phyloP scores from a whole-genome alignment of 2,888 invertebrate genomes.

The Polylopha cassiicola region DNA sequence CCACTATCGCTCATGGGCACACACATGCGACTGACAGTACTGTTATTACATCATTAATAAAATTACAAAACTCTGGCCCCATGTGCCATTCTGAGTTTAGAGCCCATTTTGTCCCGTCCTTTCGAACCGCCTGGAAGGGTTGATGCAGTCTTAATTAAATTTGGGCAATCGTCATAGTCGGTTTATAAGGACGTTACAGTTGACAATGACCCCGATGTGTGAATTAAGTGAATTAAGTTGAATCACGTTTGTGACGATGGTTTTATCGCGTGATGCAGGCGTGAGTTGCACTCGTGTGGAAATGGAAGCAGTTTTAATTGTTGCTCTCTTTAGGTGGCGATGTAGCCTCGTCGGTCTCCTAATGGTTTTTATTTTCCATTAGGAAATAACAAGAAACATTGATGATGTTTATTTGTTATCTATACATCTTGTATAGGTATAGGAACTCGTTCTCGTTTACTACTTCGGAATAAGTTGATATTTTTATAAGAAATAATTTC shows the following conservation, averaged over 20 bases:
- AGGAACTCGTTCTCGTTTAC: no score
- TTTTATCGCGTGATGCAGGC: slow-evolving; percentile 56
- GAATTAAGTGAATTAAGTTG: slow-evolving; percentile 67
- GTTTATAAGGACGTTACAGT: slow-evolving; percentile 56
- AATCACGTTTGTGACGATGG: slow-evolving; percentile 55
- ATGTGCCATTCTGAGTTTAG: slow-evolving; percentile 64
- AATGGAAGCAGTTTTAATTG: slow-evolving; percentile 8
- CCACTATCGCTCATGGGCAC: slow-evolving; percentile 73
- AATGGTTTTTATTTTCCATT: slow-evolving; percentile 6
- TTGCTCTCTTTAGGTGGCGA: no score
- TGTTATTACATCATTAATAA: slow-evolving; percentile 78
- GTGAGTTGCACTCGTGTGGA: slow-evolving; percentile 16
- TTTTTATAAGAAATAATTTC: no score
- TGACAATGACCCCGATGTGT: slow-evolving; percentile 59
- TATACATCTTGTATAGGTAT: no score
- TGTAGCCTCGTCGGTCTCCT: slow-evolving; percentile 7
- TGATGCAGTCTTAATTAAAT: slow-evolving; percentile 63
- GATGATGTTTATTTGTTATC: no score
- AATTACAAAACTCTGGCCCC: slow-evolving; percentile 74
- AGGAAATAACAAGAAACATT: no score
- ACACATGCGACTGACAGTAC: slow-evolving; percentile 75
- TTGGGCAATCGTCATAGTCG: slow-evolving; percentile 64
- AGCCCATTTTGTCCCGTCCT: slow-evolving; percentile 46
- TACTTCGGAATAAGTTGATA: no score
- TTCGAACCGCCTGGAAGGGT: slow-evolving; percentile 51